These are phyloP conservation scores for Rhagonycha fulva DNA, from an alignment of 2,888 invertebrate species.

Conservation along the genomic window DNA sequence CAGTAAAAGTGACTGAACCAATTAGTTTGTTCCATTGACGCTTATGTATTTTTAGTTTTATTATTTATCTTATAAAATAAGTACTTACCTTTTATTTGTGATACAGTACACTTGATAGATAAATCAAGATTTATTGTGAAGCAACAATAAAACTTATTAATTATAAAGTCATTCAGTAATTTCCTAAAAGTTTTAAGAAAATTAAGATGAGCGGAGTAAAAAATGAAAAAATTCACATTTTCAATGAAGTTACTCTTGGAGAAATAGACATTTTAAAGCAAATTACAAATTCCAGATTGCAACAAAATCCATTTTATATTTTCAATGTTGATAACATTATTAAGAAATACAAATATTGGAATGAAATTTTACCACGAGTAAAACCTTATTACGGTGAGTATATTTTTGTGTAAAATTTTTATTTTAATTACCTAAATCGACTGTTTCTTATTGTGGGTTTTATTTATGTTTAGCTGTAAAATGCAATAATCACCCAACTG, in stretches of 20 bases:
- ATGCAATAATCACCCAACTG: constrained; percentile 87
- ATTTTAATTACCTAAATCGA: background rate
- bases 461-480: constrained; percentile 76
- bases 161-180: background rate
- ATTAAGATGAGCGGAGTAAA: background rate
- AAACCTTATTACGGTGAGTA: constrained; percentile 86
- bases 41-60: too few relatives aligned
- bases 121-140: background rate
- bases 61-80: too few relatives aligned
- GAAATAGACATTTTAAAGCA: constrained; percentile 35
- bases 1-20: too few relatives aligned
- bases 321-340: constrained; percentile 87
- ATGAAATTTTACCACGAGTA: constrained; percentile 80
- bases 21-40: too few relatives aligned
- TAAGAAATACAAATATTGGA: constrained; percentile 82
- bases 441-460: too few relatives aligned
- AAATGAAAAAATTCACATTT: background rate
- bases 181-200: background rate
- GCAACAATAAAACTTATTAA: background rate
- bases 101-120: too few relatives aligned
- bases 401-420: background rate
- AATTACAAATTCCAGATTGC: constrained; percentile 63
- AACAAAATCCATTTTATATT: constrained; percentile 91
- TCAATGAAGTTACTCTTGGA: background rate
- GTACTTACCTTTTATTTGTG: too few relatives aligned